phyloP scores from a whole-genome alignment of 2,113 vertebrate genomes.

The Ivindomyrus marchei region DNA sequence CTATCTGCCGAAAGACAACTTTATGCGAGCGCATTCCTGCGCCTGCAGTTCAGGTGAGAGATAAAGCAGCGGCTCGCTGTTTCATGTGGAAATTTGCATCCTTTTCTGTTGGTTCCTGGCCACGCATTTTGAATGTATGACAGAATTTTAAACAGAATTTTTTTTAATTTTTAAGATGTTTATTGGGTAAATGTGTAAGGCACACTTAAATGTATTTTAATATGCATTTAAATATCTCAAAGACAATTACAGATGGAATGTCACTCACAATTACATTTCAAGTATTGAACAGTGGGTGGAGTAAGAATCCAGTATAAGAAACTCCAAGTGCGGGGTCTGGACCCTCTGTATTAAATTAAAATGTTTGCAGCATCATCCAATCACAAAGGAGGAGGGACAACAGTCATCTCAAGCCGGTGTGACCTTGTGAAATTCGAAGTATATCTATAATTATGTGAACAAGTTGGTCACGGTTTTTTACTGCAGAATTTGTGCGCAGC shows the following conservation, averaged over 20 bases:
- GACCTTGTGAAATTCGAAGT: background rate
- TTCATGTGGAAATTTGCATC: background rate
- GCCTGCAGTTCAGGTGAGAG: background rate
- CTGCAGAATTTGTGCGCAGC: background rate
- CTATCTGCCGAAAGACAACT: background rate
- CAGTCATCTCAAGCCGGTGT: background rate
- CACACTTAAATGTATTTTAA: background rate
- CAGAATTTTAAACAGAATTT: background rate
- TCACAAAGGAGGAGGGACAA: background rate
- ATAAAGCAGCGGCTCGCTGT: background rate
- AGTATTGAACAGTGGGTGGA: background rate
- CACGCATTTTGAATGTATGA: background rate
- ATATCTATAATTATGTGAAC: background rate
- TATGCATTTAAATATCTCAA: background rate
- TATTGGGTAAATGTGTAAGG: background rate
- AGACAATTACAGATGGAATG: background rate
- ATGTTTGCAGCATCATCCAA: background rate
- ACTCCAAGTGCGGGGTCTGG: background rate
- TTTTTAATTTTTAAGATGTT: background rate
- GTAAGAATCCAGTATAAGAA: background rate
- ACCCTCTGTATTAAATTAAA: background rate
- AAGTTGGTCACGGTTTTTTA: background rate
- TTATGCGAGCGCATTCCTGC: background rate
- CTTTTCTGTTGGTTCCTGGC: background rate
- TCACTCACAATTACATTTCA: background rate